Percentiles rank a stretch among this genome's conserved stretches.
These are phyloP conservation scores for Lacanobia oleracea DNA, from an alignment of 2,888 invertebrate species.

Conservation along the genomic window DNA sequence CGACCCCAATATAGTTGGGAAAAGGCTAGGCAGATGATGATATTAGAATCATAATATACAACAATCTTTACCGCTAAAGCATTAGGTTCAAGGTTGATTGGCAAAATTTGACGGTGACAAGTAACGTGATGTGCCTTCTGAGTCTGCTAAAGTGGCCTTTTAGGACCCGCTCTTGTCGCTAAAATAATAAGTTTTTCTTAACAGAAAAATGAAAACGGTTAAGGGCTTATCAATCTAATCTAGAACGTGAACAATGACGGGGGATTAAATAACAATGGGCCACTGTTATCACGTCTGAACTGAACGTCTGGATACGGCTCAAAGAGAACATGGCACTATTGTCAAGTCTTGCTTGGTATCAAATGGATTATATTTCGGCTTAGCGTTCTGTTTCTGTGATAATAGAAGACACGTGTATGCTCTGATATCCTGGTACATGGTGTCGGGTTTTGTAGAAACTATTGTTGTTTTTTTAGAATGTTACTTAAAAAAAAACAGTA, in stretches of 20 bases:
- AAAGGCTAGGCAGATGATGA: no score
- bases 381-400: neutral
- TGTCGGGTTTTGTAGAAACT: neutral
- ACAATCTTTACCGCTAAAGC: no score
- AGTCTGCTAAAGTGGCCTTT: no score
- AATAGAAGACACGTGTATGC: slow-evolving; percentile 7
- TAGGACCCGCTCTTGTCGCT: no score
- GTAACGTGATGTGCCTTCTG: no score
- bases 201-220: neutral
- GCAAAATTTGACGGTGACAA: no score
- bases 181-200: neutral
- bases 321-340: slow-evolving; percentile 42
- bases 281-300: slow-evolving; percentile 25
- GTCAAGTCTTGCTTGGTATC: slow-evolving; percentile 20
- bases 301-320: slow-evolving; percentile 28
- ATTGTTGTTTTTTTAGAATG: no score
- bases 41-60: no score
- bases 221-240: slow-evolving; percentile 18
- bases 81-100: no score
- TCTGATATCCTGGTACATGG: slow-evolving; percentile 25
- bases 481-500: no score
- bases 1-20: no score
- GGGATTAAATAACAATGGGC: slow-evolving; percentile 42
- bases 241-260: slow-evolving; percentile 14
- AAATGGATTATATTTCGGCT: slow-evolving; percentile 35